Evolutionary conservation across 2,113 vertebrate species (phyloP), one percentile per base, ranked within the genome.

Genomic region (Oceanodroma tethys): DNA sequence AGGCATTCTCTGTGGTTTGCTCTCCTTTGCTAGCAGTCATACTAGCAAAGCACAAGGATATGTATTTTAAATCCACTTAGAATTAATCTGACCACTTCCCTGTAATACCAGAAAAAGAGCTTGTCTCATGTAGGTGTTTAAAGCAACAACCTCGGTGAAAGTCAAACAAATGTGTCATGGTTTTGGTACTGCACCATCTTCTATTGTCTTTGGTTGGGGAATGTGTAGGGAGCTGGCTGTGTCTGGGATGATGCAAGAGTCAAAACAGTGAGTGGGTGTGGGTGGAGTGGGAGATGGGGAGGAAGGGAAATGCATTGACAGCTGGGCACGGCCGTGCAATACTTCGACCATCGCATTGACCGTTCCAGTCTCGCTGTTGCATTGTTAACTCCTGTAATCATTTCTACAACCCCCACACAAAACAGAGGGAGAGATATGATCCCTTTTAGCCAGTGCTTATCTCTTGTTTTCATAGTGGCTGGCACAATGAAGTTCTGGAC

Each of bases 271-370:
- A 40, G 63, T 21, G 65, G 40, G 19, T 40, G 74, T 36, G 66
- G 60, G 60, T 71, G 88, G 70, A 30, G 42, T 3, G 58, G 62
- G 34, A 80, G 48, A 36, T 1, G 0, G 3, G 38, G 56, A 80
- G 47, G 52, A n/a, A 34, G 16, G 48, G 62, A 30, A 71, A 32
- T 10, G 5, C 1, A 7, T 55, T 47, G 10, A 0, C 42, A 36
- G 2, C 43, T 11, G 7, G 66, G 60, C 40, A 56, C 3, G 11
- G 43, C 74, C 0, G 0, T 48, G 59, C 74, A 16, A 40, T 40
- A 66, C 67, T 80, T 52, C 5, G 47, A 14, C n/a, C 32, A 7
- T 8, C 0, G 1, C 3, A 0, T 12, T 38, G 40, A 32, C 27
- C 10, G 3, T 68, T 90, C 52, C 62, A 2, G 9, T n/a, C 66